A percentile compares a stretch with the other conserved stretches of the same genome.
phyloP scores from a whole-genome alignment of 2,888 invertebrate species.

The Scaeva pyrastri region DNA sequence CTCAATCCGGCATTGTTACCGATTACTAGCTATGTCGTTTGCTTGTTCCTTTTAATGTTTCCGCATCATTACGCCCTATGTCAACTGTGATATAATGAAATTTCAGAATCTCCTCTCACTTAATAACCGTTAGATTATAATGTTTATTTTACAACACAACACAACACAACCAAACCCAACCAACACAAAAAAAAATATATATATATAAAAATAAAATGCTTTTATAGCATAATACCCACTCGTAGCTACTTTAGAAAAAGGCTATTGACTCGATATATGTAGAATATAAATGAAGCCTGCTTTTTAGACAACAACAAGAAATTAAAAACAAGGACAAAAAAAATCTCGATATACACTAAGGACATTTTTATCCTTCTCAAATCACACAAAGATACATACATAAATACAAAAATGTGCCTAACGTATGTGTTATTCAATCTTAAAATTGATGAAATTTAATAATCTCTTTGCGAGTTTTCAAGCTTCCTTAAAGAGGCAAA shows the following conservation, averaged over 20 bases:
- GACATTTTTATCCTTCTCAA: too few relatives aligned
- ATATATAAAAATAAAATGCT: background rate
- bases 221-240: too few relatives aligned
- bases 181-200: background rate
- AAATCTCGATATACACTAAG: background rate
- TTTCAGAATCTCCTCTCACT: constrained; percentile 43
- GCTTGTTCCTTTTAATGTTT: constrained; percentile 51
- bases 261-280: background rate
- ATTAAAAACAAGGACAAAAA: background rate
- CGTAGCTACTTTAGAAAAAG: background rate
- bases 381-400: too few relatives aligned
- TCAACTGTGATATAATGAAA: constrained; percentile 68
- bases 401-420: background rate
- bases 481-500: background rate
- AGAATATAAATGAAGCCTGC: too few relatives aligned
- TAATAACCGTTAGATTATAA: constrained; percentile 57
- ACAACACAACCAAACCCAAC: background rate
- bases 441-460: constrained; percentile 21
- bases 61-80: constrained; percentile 63
- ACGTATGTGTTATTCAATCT: background rate
- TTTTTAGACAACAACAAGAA: background rate
- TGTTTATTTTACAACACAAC: constrained; percentile 44
- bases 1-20: background rate
- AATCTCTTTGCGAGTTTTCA: constrained; percentile 4
- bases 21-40: constrained; percentile 2